phyloP scores from a whole-genome alignment of 2,797 vertebrate species.

The Tadarida brasiliensis region DNA sequence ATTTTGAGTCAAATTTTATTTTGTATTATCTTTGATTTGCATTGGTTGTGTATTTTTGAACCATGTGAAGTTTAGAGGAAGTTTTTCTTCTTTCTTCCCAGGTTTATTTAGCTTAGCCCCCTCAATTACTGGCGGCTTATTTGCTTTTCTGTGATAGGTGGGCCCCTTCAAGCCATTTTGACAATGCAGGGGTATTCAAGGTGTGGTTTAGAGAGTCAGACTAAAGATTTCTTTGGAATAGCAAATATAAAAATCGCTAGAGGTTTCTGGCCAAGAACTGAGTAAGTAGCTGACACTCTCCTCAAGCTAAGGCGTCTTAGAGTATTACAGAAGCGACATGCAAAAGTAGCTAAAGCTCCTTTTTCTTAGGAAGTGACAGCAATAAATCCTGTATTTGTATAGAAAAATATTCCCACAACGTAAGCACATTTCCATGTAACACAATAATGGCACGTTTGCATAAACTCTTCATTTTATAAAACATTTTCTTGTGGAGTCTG shows the following conservation, averaged over 20 bases:
- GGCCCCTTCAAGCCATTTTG: not conserved
- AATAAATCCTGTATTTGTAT: not conserved
- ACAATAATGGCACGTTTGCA: not conserved
- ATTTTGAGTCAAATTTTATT: not conserved
- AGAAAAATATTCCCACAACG: constrained; percentile 25
- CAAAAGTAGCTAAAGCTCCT: not conserved
- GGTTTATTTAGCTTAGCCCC: not conserved
- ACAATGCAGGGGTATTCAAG: not conserved
- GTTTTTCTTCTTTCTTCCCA: not conserved
- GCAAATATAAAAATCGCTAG: constrained; percentile 37
- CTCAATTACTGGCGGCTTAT: not conserved
- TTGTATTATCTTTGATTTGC: not conserved
- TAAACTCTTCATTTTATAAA: not conserved
- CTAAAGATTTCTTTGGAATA: constrained; percentile 57
- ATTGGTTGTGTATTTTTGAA: not conserved
- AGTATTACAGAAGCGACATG: not conserved
- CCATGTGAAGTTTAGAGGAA: not conserved
- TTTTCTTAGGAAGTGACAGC: not conserved
- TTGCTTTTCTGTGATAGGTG: not conserved
- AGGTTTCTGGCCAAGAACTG: not conserved
- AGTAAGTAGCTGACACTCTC: not conserved
- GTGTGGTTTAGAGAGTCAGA: not conserved
- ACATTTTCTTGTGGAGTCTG: not conserved
- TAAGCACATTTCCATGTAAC: not conserved
- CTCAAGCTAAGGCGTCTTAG: not conserved